Evolutionary conservation across 2,888 invertebrate genomes (phyloP).

Genomic region (Epinotia brunnichana): DNA sequence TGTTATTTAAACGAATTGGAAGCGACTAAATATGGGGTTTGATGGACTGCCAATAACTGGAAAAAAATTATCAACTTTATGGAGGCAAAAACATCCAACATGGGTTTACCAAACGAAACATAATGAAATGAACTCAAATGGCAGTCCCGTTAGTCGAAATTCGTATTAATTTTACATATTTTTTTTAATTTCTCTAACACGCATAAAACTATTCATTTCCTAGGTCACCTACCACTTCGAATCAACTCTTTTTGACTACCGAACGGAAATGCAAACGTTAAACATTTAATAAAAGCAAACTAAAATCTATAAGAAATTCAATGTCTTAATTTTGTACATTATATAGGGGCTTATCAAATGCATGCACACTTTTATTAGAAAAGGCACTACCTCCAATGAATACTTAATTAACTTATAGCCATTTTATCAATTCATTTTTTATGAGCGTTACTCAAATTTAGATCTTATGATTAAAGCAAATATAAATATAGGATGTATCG

Average conservation of each 20-base stretch:
- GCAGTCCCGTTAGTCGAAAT: slow-evolving; percentile 27
- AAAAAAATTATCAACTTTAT: neutral
- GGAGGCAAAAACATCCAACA: neutral
- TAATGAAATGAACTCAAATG: neutral
- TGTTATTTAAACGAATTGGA: slow-evolving; percentile 59
- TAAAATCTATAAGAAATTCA: slow-evolving; percentile 55
- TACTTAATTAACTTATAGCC: slow-evolving; percentile 42
- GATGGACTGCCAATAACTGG: slow-evolving; percentile 34
- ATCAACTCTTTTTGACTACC: slow-evolving; percentile 40
- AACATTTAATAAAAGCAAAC: slow-evolving; percentile 54
- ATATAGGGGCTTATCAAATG: slow-evolving; percentile 58
- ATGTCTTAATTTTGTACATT: slow-evolving; percentile 52
- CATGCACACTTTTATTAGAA: slow-evolving; percentile 60
- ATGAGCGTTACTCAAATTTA: slow-evolving; percentile 45
- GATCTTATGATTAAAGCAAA: slow-evolving; percentile 43
- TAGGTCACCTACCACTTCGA: slow-evolving; percentile 45
- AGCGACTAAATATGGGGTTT: slow-evolving; percentile 63
- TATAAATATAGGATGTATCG: slow-evolving; percentile 37
- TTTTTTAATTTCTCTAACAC: slow-evolving; percentile 23
- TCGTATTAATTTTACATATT: slow-evolving; percentile 9
- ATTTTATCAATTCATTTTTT: slow-evolving; percentile 44
- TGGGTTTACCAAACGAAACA: neutral
- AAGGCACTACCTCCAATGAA: slow-evolving; percentile 65
- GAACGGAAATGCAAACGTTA: slow-evolving; percentile 59
- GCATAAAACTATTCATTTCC: slow-evolving; percentile 15